These are phyloP conservation scores for Chloebia gouldiae DNA, from an alignment of 2,113 vertebrate species.

Conservation along the genomic window DNA sequence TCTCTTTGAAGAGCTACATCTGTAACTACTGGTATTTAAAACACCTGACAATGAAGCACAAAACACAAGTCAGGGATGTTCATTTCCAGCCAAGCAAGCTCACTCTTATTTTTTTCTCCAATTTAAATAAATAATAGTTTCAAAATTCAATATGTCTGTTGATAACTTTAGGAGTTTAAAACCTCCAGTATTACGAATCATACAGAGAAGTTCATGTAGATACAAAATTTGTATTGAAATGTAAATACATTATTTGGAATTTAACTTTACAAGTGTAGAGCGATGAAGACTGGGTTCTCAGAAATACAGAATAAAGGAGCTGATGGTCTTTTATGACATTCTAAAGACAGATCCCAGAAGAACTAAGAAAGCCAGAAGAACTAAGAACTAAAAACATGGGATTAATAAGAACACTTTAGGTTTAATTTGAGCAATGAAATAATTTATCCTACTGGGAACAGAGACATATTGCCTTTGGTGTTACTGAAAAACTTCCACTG, in stretches of 20 bases:
- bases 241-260: not conserved
- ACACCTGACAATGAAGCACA: not conserved
- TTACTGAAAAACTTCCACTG: not conserved
- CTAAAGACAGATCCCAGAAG: not conserved
- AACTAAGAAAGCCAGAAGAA: not conserved
- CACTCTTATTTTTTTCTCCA: not conserved
- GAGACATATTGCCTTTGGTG: not conserved
- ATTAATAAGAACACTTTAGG: not conserved
- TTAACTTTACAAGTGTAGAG: not conserved
- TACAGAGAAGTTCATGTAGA: not conserved
- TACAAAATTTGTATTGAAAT: not conserved
- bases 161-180: not conserved
- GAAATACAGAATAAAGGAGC: not conserved
- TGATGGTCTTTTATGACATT: not conserved
- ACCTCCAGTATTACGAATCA: not conserved
- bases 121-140: not conserved
- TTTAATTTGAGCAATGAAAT: not conserved
- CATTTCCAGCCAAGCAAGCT: not conserved
- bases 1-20: not conserved
- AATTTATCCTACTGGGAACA: not conserved
- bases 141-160: not conserved
- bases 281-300: not conserved
- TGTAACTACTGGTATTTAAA: not conserved
- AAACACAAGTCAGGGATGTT: not conserved
- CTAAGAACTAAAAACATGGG: not conserved